Base-by-base conservation (phyloP, 2,888 invertebrate species). In the Zygothrica quintamaculata region DNA sequence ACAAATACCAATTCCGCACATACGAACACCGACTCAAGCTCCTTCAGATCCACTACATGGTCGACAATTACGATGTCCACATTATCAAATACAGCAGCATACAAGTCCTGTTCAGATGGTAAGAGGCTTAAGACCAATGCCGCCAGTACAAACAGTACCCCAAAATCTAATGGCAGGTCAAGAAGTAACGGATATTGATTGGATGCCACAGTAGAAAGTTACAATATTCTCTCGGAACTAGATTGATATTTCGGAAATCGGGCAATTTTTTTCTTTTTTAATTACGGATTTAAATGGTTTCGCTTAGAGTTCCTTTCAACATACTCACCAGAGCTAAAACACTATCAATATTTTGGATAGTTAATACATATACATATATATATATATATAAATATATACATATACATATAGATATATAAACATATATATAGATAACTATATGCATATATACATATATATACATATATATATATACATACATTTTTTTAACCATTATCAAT, bases 281-380 rank as follows among this genome's bases (percentile, higher is more conserved):
- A 12, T 18, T 37, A 9, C 11, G 8, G n/a, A n/a, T n/a, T n/a
- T n/a, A 22, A 2, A 22, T 22, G 18, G 18, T 22, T 22, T 22
- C 3, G 18, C 18, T 22, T 22, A 2, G 18, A 22, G 18, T 5
- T 22, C 18, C 18, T 22, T 22, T 22, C 3, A 22, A 22, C 18
- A 3, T 3, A 44, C n/a, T 43, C 1, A 13, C 11, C 7, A 18
- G 62, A 57, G 55, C 44, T 55, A 44, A 11, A 36, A 11, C 11
- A 39, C 43, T 36, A 73, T 72, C 51, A 43, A 37, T 46, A 16
- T n/a, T 25, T 34, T 33, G 34, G 58, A 65, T 66, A 43, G 26
- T 0, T n/a, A n/a, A n/a, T n/a, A n/a, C n/a, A n/a, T n/a, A n/a
- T n/a, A n/a, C n/a, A n/a, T n/a, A n/a, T n/a, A n/a, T n/a, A n/a